A percentile compares a stretch with the other conserved stretches of the same genome.
Evolutionary conservation across 1,140 invertebrate species (phyloP).

Genomic region (Trigoniulus corallinus): DNA sequence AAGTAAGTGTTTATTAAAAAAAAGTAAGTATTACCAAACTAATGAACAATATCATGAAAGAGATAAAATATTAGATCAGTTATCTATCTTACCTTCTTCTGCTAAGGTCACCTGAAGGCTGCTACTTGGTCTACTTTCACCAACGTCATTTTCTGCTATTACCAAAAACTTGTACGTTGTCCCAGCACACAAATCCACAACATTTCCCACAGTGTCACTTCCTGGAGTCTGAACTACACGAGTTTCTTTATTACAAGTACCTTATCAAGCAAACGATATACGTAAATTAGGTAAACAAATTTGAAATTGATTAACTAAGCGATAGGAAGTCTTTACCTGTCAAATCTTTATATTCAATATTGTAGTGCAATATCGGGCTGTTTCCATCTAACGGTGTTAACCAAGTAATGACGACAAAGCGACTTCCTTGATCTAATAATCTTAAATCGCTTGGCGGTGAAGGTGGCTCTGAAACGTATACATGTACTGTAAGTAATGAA

Average conservation of each 20-base stretch:
- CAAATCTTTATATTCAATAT: conserved; percentile 23
- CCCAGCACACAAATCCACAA: conserved; percentile 20
- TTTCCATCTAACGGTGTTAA: conserved; percentile 32
- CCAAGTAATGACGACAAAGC: conserved; percentile 27
- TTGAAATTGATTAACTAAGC: background rate
- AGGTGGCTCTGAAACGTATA: conserved; percentile 29
- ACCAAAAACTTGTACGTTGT: conserved; percentile 23
- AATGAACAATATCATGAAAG: no score
- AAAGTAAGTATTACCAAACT: no score
- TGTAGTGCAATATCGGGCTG: conserved; percentile 29
- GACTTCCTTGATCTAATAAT: conserved; percentile 23
- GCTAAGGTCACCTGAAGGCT: conserved; percentile 19
- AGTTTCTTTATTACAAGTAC: no score
- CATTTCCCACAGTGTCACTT: background rate
- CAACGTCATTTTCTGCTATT: conserved; percentile 25
- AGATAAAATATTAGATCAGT: background rate
- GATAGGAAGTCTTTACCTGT: no score
- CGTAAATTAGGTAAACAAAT: no score
- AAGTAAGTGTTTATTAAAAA: no score
- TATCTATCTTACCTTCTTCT: conserved; percentile 21
- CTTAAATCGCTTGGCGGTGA: conserved; percentile 27
- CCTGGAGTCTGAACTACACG: no score
- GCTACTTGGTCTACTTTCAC: conserved; percentile 20
- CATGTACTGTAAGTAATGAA: no score
- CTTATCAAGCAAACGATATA: no score